These are phyloP conservation scores for Rhysida immarginata DNA, from an alignment of 1,140 invertebrate species.

Conservation along the genomic window DNA sequence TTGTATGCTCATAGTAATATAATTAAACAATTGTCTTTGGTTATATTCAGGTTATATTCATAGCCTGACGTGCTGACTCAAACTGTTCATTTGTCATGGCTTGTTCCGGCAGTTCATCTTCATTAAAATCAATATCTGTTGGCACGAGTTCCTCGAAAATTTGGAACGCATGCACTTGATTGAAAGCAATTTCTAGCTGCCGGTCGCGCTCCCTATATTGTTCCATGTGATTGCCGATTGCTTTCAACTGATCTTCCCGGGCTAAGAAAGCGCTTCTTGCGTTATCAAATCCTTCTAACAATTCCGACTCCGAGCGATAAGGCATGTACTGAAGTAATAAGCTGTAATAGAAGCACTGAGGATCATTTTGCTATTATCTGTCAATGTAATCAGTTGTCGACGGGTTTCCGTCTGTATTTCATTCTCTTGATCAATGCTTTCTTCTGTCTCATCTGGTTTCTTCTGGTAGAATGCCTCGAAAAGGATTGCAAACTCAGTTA, in stretches of 20 bases:
- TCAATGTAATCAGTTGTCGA: not conserved
- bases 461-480: conserved; percentile 10
- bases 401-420: not conserved
- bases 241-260: conserved; percentile 7
- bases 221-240: not conserved
- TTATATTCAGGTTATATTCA: conserved; percentile 15
- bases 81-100: conserved; percentile 16
- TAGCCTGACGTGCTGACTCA: conserved; percentile 8
- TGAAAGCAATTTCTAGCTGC: not conserved
- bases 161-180: too few species aligned
- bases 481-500: conserved; percentile 10
- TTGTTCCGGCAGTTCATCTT: not conserved
- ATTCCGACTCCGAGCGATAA: conserved; percentile 10
- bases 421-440: not conserved
- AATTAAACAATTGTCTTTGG: conserved; percentile 14
- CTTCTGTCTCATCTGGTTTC: conserved; percentile 1
- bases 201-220: not conserved
- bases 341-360: conserved; percentile 13
- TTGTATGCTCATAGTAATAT: conserved; percentile 16
- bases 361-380: conserved; percentile 1
- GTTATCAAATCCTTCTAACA: conserved; percentile 9
- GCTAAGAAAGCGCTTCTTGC: conserved; percentile 10
- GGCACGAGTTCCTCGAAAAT: not conserved
- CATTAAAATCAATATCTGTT: not conserved
- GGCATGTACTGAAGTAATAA: conserved; percentile 13